Base-by-base conservation (phyloP, 2,113 vertebrate genomes). In the Panthera uncia region DNA sequence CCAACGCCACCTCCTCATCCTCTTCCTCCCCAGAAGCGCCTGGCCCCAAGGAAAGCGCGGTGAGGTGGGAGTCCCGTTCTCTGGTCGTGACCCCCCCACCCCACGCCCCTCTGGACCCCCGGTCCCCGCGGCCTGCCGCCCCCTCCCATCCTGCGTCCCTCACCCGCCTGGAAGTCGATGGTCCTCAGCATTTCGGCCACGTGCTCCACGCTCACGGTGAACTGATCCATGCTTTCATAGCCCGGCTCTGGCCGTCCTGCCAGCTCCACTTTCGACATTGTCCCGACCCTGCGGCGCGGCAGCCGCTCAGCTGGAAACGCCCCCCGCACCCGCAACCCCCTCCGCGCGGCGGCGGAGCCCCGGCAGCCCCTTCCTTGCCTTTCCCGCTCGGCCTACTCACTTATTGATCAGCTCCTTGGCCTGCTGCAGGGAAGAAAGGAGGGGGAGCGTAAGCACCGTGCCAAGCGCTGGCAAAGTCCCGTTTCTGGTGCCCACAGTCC, bases 211-310 rank as follows among this genome's bases (percentile, higher is more conserved):
- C 99, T 99, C 94, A 99, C 95, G 23, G 96, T 96, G 83, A 99
- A 99, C 66, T 99, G 99, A 91, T 99, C 99, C 99, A 99, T 99
- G 73, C 98, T 99, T 97, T 99, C 99, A 0, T 99, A 99, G 76
- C 99, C 99, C 0, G 99, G 98, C 89, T 99, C 99, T 0, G 99
- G 99, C 63, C 98, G 99, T 91, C 99, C 99, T 12, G 98, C 94
- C 96, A 99, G 96, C 0, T 99, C 99, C n/a, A 99, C 98, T 88
- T 99, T 99, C 65, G 99, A 98, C 97, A 99, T 99, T 2, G 98
- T 98, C 0, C 98, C 98, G 98, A 99, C 99, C 97, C 99, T 99
- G 98, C 33, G 33, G 61, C 99, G 98, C 27, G 50, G 66, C 9
- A 16, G 65, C 13, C 19, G 38, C 45, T 93, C 68, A 97, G 90